Evolutionary conservation across 2,888 invertebrate genomes (phyloP).

Genomic region (Lamproptera curius): DNA sequence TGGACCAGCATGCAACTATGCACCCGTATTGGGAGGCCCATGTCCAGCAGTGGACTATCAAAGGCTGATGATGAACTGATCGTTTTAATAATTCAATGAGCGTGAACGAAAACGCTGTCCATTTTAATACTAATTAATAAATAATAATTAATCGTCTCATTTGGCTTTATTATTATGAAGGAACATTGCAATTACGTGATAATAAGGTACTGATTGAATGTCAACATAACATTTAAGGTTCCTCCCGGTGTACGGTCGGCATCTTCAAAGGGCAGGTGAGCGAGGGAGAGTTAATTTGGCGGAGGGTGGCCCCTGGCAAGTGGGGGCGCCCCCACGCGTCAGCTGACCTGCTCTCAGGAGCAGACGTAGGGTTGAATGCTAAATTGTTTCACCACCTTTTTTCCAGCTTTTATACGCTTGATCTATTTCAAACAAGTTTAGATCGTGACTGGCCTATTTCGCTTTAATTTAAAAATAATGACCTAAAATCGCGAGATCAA

Average conservation of each 20-base stretch:
- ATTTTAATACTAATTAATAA: no score
- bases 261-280: slow-evolving; percentile 69
- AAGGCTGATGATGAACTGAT: no score
- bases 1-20: no score
- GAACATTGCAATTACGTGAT: slow-evolving; percentile 17
- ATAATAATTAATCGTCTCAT: no score
- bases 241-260: slow-evolving; percentile 42
- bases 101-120: no score
- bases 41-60: no score
- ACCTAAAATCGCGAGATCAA: no score
- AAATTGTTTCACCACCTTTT: slow-evolving; percentile 49
- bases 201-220: slow-evolving; percentile 1
- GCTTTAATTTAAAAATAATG: no score
- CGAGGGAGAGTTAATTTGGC: slow-evolving; percentile 52
- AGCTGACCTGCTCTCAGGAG: slow-evolving; percentile 36
- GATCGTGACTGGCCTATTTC: not conserved
- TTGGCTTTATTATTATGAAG: no score
- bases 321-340: slow-evolving; percentile 26
- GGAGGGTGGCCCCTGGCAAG: slow-evolving; percentile 37
- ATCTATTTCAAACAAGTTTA: slow-evolving; percentile 14
- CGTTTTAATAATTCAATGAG: no score
- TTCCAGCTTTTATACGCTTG: slow-evolving; percentile 29
- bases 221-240: slow-evolving; percentile 32
- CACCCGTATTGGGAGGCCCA: no score
- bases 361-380: slow-evolving; percentile 29